Evolutionary conservation across 2,888 invertebrate species (phyloP).

Genomic region (Malacosoma neustria): DNA sequence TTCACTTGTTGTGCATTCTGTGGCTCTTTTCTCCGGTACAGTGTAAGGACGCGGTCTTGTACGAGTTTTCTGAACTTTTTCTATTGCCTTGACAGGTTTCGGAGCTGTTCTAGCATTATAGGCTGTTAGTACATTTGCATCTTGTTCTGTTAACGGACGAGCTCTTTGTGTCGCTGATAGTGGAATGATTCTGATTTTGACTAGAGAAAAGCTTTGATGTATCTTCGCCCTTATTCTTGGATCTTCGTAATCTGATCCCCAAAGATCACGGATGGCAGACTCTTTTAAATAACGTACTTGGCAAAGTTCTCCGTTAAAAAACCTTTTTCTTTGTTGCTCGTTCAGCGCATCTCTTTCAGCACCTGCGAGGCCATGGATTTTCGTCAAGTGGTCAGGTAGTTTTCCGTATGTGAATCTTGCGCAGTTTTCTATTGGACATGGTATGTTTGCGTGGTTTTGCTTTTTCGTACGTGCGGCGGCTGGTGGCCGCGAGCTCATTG

Average conservation of each 20-base stretch:
- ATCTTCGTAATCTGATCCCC: conserved; percentile 67
- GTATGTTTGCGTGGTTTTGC: conserved; percentile 71
- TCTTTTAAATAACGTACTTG: conserved; percentile 68
- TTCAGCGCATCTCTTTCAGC: conserved; percentile 64
- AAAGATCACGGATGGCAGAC: conserved; percentile 67
- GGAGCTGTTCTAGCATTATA: conserved; percentile 69
- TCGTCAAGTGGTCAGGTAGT: conserved; percentile 66
- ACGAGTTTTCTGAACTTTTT: conserved; percentile 39
- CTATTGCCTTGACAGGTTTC: conserved; percentile 35
- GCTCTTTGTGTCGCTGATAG: conserved; percentile 60
- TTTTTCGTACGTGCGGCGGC: conserved; percentile 59
- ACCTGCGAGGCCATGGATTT: conserved; percentile 65
- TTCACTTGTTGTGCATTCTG: conserved; percentile 58
- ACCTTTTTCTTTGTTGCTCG: conserved; percentile 66
- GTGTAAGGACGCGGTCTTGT: conserved; percentile 54
- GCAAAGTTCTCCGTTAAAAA: conserved; percentile 71
- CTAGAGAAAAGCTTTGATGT: conserved; percentile 65
- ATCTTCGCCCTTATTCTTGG: conserved; percentile 64
- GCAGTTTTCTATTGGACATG: conserved; percentile 70
- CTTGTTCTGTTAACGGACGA: conserved; percentile 65
- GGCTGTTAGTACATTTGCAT: conserved; percentile 66
- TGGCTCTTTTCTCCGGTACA: conserved; percentile 38
- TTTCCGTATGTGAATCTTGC: conserved; percentile 70
- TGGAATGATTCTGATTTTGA: conserved; percentile 68
- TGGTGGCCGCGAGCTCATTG: conserved; percentile 43